Base-by-base conservation (phyloP, 1,140 invertebrate genomes). In the Oncopeltus fasciatus region DNA sequence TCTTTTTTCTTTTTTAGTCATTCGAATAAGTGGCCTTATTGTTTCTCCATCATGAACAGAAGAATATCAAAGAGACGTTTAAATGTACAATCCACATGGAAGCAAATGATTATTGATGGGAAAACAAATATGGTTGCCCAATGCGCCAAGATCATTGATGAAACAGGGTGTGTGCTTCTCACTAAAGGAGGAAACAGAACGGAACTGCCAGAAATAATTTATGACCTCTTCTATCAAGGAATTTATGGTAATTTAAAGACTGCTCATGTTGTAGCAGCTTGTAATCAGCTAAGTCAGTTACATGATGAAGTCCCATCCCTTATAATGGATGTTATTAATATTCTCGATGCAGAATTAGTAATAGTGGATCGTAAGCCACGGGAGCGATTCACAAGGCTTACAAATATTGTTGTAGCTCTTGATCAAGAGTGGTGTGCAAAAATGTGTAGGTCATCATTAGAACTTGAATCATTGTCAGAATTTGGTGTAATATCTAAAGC, bases 381-480 rank as follows among this genome's bases (percentile, higher is more conserved):
- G 28, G 82, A 88, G 68, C 77, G 86, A 61, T 51, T 57, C n/a
- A 29, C 38, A 21, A 44, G 27, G 27, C 38, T 62, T 57, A 43
- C 9, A 14, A 53, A 43, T 29, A 56, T 63, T 43, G 16, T 63
- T 27, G 38, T 59, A 16, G 28, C 56, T 20, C 47, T 63, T 24
- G 57, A 58, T 43, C 56, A 86, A 74, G 82, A 90, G 70, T 79
- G 93, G 64, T 85, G 90, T 63, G 88, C 92, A 65, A 83, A 86
- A 71, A 75, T 96, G 64, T 74, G 95, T 24, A 95, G 95, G 70
- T 94, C 97, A 74, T 77, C 93, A 66, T 73, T 97, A 66, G 94
- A 98, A 74, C 88, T 92, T 71, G 94, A 98, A 65, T 92, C 90
- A 0, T 75, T 95, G 20, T 89, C 92, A 73, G 91, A 92, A 76